Percentiles rank a stretch among this genome's conserved stretches.
phyloP scores from a whole-genome alignment of 2,797 vertebrate species.

The Semaprochilodus insignis region DNA sequence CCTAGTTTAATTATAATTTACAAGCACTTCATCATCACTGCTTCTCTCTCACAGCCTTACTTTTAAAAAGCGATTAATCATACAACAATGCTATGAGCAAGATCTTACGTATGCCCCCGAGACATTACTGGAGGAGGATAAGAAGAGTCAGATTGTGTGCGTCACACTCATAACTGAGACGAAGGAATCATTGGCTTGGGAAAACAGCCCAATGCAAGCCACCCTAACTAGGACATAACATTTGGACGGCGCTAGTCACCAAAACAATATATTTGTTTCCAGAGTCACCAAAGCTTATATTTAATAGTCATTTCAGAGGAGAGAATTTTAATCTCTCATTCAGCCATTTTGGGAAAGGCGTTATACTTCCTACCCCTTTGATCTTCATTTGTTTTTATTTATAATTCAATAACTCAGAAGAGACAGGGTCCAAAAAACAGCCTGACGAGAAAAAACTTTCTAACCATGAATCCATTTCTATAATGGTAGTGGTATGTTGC shows the following conservation, averaged over 20 bases:
- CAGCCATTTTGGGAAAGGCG: not conserved
- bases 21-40: not conserved
- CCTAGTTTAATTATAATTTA: no score
- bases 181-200: not conserved
- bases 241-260: not conserved
- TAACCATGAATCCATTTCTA: no score
- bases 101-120: not conserved
- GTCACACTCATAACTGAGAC: not conserved
- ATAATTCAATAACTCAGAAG: no score
- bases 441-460: no score
- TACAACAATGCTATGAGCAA: not conserved
- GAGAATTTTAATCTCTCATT: not conserved
- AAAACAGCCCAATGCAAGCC: not conserved
- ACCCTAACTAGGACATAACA: not conserved
- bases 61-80: not conserved
- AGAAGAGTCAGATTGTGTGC: not conserved
- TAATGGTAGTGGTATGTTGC: no score
- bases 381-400: no score
- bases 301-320: not conserved
- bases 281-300: not conserved
- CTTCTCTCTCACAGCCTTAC: not conserved
- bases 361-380: no score
- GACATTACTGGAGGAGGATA: not conserved
- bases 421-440: no score
- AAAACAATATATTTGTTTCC: no score